Conservation (phyloP, 2,797 vertebrate species). For the Benthosema pterotum region DNA sequence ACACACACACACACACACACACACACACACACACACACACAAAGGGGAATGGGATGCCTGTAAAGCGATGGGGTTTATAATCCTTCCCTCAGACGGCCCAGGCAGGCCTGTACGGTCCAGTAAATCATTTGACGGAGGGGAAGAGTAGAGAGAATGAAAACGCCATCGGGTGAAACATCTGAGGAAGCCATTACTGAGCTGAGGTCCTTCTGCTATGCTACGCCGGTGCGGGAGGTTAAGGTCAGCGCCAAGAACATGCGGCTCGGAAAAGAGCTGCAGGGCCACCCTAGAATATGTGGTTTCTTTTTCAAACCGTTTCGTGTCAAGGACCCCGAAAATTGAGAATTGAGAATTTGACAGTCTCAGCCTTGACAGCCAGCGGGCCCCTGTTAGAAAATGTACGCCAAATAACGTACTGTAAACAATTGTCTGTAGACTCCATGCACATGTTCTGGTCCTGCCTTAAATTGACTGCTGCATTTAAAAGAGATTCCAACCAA, state of each 20-base stretch:
- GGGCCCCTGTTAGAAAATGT: too few species aligned
- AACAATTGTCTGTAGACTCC: too few species aligned
- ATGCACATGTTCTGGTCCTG: too few species aligned
- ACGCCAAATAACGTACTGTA: too few species aligned
- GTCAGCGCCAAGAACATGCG: background rate
- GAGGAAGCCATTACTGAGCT: conserved; percentile 1
- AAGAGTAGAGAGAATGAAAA: background rate
- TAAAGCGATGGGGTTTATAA: conserved; percentile 1
- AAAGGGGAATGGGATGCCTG: background rate
- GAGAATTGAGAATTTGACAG: too few species aligned
- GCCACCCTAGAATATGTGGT: too few species aligned
- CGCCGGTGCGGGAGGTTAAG: background rate
- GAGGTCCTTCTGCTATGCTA: background rate
- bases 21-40: background rate
- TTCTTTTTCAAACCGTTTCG: too few species aligned
- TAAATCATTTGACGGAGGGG: conserved; percentile 15
- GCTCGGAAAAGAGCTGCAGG: too few species aligned
- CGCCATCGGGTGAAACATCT: conserved; percentile 8
- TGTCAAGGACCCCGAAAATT: too few species aligned
- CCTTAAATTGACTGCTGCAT: too few species aligned
- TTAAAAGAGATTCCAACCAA: too few species aligned
- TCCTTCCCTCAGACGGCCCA: conserved; percentile 4
- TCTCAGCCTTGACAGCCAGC: too few species aligned
- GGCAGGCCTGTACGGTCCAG: background rate
- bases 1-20: conserved; percentile 3